These are phyloP conservation scores for Trachelus iudaicus DNA, from an alignment of 2,888 invertebrate species.

Conservation along the genomic window DNA sequence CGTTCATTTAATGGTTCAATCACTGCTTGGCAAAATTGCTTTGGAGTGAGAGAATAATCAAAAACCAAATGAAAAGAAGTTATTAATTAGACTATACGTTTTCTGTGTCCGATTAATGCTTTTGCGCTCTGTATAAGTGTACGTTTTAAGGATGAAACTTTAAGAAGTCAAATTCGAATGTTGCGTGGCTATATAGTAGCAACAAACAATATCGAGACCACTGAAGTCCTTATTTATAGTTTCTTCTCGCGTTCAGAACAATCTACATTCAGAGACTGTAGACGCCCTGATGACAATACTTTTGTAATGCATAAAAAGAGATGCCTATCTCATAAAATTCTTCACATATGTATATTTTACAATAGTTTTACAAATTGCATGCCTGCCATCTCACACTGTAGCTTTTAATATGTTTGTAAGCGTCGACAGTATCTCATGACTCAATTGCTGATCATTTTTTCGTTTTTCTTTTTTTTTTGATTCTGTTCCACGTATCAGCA, in stretches of 20 bases:
- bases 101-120: neutral
- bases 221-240: neutral
- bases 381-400: neutral
- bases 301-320: neutral
- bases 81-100: neutral
- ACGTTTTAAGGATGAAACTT: neutral
- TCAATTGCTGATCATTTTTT: conserved; percentile 4
- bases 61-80: neutral
- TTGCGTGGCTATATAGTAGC: neutral
- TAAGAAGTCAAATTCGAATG: neutral
- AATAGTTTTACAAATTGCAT: neutral
- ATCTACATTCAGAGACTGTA: neutral
- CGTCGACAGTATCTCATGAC: neutral
- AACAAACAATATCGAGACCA: neutral
- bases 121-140: neutral
- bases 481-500: conserved; percentile 53
- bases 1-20: neutral
- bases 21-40: neutral
- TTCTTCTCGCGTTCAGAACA: neutral
- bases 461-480: conserved; percentile 5
- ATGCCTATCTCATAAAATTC: conserved; percentile 1
- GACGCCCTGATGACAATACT: conserved; percentile 1
- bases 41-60: neutral
- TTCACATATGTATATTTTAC: conserved; percentile 4
- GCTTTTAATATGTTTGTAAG: neutral